Base-by-base conservation (phyloP, 2,797 vertebrate species). In the Urophycis tenuis region DNA sequence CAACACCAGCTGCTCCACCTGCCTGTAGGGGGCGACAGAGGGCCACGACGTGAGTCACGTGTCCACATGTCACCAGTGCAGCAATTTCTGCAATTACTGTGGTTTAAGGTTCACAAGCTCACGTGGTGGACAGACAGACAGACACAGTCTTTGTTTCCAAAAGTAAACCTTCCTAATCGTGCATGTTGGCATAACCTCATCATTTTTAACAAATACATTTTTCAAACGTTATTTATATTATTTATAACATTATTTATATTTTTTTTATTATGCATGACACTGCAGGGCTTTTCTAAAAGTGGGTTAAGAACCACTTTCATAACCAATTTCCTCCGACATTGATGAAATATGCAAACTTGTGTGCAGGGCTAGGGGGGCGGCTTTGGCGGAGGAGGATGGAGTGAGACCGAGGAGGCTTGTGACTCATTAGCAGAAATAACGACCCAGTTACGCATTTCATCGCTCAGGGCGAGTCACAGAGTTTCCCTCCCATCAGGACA, bases 1-100 rank as follows among this genome's bases (percentile, higher is more conserved):
- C 70, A 99, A 89, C 79, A 98, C 96, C 92, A 98, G 88, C 91
- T 98, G 97, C 83, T 99, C 97, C 83, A 99, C 97, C 89, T 96
- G 95, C 89, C 97, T 98, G 88, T 75, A 89, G 89, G 74, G 87
- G 87, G 87, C 78, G 81, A 78, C 84, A 88, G 22, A 83, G 31
- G 11, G 45, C 78, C 12, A 78, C 2, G 14, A 4, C n/a, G 71
- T 70, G 0, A 79, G n/a, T 41, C 5, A 2, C 12, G 22, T 6
- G 19, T 11, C 60, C 60, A 67, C 60, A 30, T 25, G 29, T 29
- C 19, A 45, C 69, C 14, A 33, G 69, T 39, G 53, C 19, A 6
- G 5, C 31, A 12, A 39, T 15, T 6, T 33, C 32, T 17, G 30
- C 32, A 32, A 72, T 36, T 22, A 80, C 25, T 67, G 74, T 49